Percentiles rank a stretch among this genome's conserved stretches.
phyloP scores from a whole-genome alignment of 1,140 invertebrate species.

The Ceratoteleas bidentatus region DNA sequence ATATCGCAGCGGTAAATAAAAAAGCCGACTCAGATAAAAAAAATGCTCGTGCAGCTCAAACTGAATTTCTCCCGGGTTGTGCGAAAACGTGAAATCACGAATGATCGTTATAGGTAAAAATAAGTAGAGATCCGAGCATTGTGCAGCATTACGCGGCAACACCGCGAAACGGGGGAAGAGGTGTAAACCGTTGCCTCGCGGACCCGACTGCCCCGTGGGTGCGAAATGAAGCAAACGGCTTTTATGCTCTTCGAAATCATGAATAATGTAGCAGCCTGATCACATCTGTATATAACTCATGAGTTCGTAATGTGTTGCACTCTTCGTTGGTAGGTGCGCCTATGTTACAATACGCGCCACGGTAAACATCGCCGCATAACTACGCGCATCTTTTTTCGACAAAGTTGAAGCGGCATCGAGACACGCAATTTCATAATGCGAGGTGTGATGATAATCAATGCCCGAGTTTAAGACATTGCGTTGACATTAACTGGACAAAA shows the following conservation, averaged over 20 bases:
- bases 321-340: slow-evolving; percentile 44
- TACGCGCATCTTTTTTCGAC: slow-evolving; percentile 21
- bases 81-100: slow-evolving; percentile 10
- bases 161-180: not conserved
- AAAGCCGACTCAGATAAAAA: too few species aligned
- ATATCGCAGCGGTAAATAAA: too few species aligned
- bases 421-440: slow-evolving; percentile 19
- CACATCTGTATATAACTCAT: slow-evolving; percentile 76
- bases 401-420: slow-evolving; percentile 22
- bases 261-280: slow-evolving; percentile 75
- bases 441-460: not conserved
- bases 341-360: slow-evolving; percentile 15
- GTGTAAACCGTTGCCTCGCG: slow-evolving; percentile 54
- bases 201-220: slow-evolving; percentile 67
- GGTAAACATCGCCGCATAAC: slow-evolving; percentile 25
- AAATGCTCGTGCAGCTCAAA: too few species aligned
- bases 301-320: slow-evolving; percentile 73
- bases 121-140: slow-evolving; percentile 15
- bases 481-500: too few species aligned
- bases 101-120: slow-evolving; percentile 30
- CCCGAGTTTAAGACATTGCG: too few species aligned
- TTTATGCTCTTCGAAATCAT: slow-evolving; percentile 75
- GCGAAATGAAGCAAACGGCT: slow-evolving; percentile 77
- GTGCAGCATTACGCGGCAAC: slow-evolving; percentile 10
- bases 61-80: too few species aligned